Base-by-base conservation (phyloP, 2,113 vertebrate species). In the Pygoscelis antarcticus region DNA sequence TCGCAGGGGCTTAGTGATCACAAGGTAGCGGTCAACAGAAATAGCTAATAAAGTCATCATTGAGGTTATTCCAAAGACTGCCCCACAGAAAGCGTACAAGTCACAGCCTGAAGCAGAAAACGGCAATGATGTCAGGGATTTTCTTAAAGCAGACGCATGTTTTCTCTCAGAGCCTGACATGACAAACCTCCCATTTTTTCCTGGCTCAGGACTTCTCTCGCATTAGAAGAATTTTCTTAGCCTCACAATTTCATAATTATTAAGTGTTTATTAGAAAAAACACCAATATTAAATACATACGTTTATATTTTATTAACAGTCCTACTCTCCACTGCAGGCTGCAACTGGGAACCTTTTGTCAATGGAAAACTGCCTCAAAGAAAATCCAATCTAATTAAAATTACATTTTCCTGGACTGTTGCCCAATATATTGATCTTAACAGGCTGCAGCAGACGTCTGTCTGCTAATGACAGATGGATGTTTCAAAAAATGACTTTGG, bases 11-110 rank as follows among this genome's bases (percentile, higher is more conserved):
- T 96, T 98, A 4, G 98, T 98, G 81, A 98, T 98, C 91, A 97
- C 98, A 57, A 97, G 71, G 82, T 98, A 98, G 65, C 97, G 97
- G 92, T 98, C 97, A 27, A 98, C 27, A 68, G 98, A 97, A 90
- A 98, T 98, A 8, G 98, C 97, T 60, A 98, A 21, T 44, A 98
- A 94, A 34, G 97, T 98, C 97, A 98, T 98, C 98, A 98, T 98
- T 1, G 98, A 98, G 27, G 97, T 98, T 92, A 98, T 98, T 60
- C 98, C 97, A 9, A 98, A 98, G 58, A 98, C 93, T 3, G 97
- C 98, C 36, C 98, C 97, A 1, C 98, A 98, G 93, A 98, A 98
- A 25, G 97, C 98, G 10, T 98, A 98, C 51, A 98, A 27, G 57
- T 98, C 94, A 34, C 98, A 98, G 52, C 97, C 98, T 98, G 90